phyloP scores from a whole-genome alignment of 2,888 invertebrate genomes.

The Gonocerus acuteangulatus region DNA sequence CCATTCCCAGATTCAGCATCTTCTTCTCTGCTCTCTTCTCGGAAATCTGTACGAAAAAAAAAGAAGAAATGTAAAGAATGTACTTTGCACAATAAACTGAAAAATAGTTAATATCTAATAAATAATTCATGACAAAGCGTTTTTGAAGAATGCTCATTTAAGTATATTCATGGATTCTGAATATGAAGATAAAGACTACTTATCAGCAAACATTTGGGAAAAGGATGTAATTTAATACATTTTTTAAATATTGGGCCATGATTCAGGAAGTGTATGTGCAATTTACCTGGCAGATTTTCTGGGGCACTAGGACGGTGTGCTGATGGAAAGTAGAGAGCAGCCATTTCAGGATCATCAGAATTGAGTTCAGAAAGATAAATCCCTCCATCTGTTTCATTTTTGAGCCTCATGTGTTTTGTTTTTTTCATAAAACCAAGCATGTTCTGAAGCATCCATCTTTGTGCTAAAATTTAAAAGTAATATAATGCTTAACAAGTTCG shows the following conservation, averaged over 20 bases:
- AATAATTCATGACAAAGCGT: too few relatives aligned
- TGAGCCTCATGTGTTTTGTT: constrained; percentile 55
- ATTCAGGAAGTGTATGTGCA: too few relatives aligned
- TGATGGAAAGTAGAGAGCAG: constrained; percentile 75
- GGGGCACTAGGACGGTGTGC: constrained; percentile 39
- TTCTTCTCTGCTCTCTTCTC: constrained; percentile 55
- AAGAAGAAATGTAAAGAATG: not conserved
- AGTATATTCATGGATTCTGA: too few relatives aligned
- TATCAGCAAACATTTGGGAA: too few relatives aligned
- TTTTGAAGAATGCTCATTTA: too few relatives aligned
- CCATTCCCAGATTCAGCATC: constrained; percentile 96
- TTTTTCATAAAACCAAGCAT: constrained; percentile 91
- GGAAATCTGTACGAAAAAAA: constrained; percentile 12
- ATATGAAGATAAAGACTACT: too few relatives aligned
- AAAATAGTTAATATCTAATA: not conserved
- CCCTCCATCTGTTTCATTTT: constrained; percentile 59
- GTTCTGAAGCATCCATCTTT: constrained; percentile 72
- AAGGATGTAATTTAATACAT: too few relatives aligned
- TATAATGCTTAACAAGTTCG: not conserved
- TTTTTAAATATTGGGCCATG: too few relatives aligned
- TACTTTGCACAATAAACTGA: too few relatives aligned
- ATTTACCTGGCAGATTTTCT: too few relatives aligned
- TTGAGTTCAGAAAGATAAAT: constrained; percentile 89
- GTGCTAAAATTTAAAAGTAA: too few relatives aligned
- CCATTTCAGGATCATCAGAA: constrained; percentile 84